Evolutionary conservation across 2,888 invertebrate genomes (phyloP), one percentile per base, ranked within the genome.

Genomic region (Ormyrus thymus): DNA sequence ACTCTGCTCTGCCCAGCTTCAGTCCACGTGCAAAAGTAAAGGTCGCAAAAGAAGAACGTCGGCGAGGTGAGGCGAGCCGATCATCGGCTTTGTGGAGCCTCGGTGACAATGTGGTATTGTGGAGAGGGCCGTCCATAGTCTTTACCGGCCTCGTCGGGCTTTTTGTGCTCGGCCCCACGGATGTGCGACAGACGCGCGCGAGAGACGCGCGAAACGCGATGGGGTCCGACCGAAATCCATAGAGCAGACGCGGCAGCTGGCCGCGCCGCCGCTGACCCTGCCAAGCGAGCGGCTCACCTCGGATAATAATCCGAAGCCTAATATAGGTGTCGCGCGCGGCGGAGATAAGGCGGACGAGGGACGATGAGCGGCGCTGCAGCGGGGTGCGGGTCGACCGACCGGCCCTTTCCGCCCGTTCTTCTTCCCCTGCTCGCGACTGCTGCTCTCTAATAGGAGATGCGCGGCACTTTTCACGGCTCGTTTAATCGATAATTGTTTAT

Each of bases 91-190:
- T 88, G 86, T 86, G 80, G 81, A 83, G 83, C 83, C 83, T 82
- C 84, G 85, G 4, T 86, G 83, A 87, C 87, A 88, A 87, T 86
- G 87, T 84, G 81, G 82, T 84, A 88, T 88, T 89, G 88, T 87
- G 80, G 82, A 75, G 8, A 29, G 82, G 76, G 8, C 79, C 81
- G 78, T 81, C 83, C 82, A 85, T 84, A 86, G 87, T 88, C 86
- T 88, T 87, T 85, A 80, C 79, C 80, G 76, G 79, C 82, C 77
- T 79, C 74, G 82, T 64, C 11, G 46, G 13, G 9, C 50, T 53
- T 85, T 86, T 85, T 86, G 29, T 65, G 43, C 13, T 59, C 66
- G 46, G 65, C 45, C 46, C 51, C 53, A 56, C 75, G 82, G 82
- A 76, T n/a, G 10, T 51, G 43, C 43, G 45, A 29, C 48, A 13